Base-by-base conservation (phyloP, 2,888 invertebrate species). In the Troides helena region DNA sequence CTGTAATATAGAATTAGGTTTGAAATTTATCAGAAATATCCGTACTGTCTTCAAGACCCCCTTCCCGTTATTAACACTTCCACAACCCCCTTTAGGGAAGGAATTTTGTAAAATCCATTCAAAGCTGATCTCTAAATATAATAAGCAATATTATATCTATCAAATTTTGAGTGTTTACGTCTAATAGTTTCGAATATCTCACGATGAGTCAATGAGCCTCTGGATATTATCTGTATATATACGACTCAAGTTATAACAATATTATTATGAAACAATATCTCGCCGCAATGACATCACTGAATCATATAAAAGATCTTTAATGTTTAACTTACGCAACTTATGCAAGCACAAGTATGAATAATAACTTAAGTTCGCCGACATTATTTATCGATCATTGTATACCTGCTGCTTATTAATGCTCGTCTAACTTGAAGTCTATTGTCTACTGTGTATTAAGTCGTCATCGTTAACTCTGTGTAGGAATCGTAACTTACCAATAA, bases 291-390 rank as follows among this genome's bases (percentile, higher is more conserved):
- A 53, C 53, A 53, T 53, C 53, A 53, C 53, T n/a, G 53, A 14
- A 18, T 5, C n/a, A 53, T 18, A 17, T 50, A 39, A 39, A 39
- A 10, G 39, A 39, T 39, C 39, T 39, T 39, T 50, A 6, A 50
- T 50, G 50, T 50, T 39, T 53, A 53, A 53, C 43, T 57, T 60
- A 69, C 61, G 65, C 39, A 10, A 64, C 60, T 64, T 68, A 64
- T 68, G 68, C 64, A 68, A 39, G 39, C 39, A 60, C 64, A 63
- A 59, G 62, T 58, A 53, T 65, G 65, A 65, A 58, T 65, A 64
- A 64, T 64, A 65, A 65, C 17, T 8, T 58, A 39, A 17, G 23
- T 57, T 43, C 57, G 17, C 57, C 39, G 65, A 65, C 57, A 39
- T 57, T 64, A 57, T 57, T 39, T 56, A 64, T 64, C 65, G 57